Evolutionary conservation across 2,113 vertebrate genomes (phyloP), one percentile per base, ranked within the genome.

Genomic region (Ophiodon elongatus): DNA sequence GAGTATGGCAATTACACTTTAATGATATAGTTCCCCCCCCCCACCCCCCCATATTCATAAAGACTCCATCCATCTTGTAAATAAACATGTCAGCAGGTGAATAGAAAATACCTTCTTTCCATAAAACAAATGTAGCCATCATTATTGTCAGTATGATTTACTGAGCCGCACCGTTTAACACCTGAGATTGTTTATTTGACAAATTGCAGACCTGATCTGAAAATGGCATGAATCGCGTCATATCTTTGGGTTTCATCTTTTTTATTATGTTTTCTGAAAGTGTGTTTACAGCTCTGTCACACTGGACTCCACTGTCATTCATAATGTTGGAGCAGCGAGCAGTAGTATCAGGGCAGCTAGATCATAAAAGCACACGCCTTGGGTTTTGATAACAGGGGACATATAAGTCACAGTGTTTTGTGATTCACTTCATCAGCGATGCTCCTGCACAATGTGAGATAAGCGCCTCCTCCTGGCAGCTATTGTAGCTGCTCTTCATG

Each of bases 401-500:
- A 73, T 23, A 64, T 71, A 59, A 59, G 56, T 83, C 72, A 35
- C 10, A 54, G 19, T 31, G 63, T 65, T 77, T 8, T 69, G 45
- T 60, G 68, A 71, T 67, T 68, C 57, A 23, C 50, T 60, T 66
- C 73, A 59, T 82, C 17, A 0, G 59, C 41, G 21, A 84, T 66
- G 56, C 67, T 59, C 43, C 90, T 86, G 78, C 81, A 76, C 69
- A 66, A 7, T 43, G 76, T 39, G 66, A 84, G 84, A 92, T 91
- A 88, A 92, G 84, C 83, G 67, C 85, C 79, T 86, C 85, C 79
- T 83, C 77, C 79, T 73, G 85, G 75, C 76, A 75, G 83, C 68
- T 72, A 56, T 59, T 84, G 63, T 37, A 64, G 76, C 77, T 80
- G 72, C 29, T 11, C 62, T 45, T 52, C 81, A 71, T 35, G 54